Conservation (phyloP, 92 coral and sea anemone genomes). For the Porites divaricata region DNA sequence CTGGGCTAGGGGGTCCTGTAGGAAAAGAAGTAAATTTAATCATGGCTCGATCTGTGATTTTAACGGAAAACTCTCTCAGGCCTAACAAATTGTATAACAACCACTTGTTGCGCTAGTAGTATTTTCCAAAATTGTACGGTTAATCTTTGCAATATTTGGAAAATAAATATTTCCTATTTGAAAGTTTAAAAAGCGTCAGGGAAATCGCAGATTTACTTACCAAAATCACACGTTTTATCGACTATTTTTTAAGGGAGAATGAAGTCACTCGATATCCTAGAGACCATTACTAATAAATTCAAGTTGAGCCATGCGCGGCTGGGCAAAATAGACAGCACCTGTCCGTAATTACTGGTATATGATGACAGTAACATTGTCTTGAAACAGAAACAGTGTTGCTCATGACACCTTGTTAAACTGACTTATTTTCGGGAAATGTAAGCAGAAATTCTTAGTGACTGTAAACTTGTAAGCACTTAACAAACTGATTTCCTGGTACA, state of each 20-base stretch:
- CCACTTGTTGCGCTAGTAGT: constrained; percentile 9
- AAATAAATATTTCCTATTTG: neutral
- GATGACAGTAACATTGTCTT: constrained; percentile 35
- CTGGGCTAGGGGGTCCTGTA: neutral
- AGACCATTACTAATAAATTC: constrained; percentile 33
- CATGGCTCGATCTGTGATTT: neutral
- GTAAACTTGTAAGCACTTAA: neutral
- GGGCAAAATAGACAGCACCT: constrained; percentile 8
- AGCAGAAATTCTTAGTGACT: neutral
- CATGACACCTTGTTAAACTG: neutral
- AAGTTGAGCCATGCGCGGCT: constrained; percentile 25
- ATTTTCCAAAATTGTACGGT: neutral
- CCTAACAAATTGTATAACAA: neutral
- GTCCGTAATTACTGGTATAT: constrained; percentile 27
- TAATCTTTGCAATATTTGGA: constrained; percentile 8
- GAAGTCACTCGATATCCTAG: constrained; percentile 43
- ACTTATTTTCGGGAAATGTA: neutral
- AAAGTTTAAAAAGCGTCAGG: neutral
- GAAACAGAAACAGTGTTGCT: neutral
- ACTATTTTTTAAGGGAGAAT: constrained; percentile 11
- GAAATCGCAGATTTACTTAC: constrained; percentile 3
- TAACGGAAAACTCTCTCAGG: neutral
- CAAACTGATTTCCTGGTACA: neutral
- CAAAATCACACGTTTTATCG: neutral
- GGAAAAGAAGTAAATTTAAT: neutral